Percentiles rank a stretch among this genome's conserved stretches.
Conservation (phyloP, 2,888 invertebrate genomes). For the Tetragonula carbonaria region DNA sequence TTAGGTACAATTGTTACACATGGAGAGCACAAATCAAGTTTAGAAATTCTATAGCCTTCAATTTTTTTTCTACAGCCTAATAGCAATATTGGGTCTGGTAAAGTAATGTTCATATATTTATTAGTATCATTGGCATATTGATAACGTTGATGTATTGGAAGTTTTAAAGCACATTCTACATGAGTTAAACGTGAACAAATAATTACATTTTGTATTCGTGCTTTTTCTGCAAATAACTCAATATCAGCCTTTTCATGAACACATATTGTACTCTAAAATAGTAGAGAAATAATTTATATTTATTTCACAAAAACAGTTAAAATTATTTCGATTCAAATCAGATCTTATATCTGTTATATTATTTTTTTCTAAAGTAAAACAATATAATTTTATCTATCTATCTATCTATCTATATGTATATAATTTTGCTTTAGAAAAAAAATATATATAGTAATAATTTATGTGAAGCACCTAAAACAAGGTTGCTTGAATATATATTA, state of each 20-base stretch:
- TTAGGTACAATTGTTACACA: slow-evolving; percentile 73
- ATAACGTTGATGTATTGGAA: slow-evolving; percentile 81
- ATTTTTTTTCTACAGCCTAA: slow-evolving; percentile 77
- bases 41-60: slow-evolving; percentile 75
- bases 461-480: no score
- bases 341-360: no score
- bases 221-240: slow-evolving; percentile 79
- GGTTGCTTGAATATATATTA: no score
- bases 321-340: no score
- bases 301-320: no score
- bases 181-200: slow-evolving; percentile 70
- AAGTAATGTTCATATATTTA: slow-evolving; percentile 66
- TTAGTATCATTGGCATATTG: slow-evolving; percentile 70
- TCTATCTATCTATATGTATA: background rate
- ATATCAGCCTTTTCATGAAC: slow-evolving; percentile 78
- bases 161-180: slow-evolving; percentile 54
- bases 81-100: slow-evolving; percentile 74
- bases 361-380: background rate
- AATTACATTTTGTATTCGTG: slow-evolving; percentile 75
- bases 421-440: background rate
- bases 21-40: slow-evolving; percentile 76
- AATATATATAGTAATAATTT: no score
- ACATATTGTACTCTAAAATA: slow-evolving; percentile 75
- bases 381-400: background rate
- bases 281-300: background rate